Evolutionary conservation across 2,888 invertebrate genomes (phyloP).

Genomic region (Drosophila rellima): DNA sequence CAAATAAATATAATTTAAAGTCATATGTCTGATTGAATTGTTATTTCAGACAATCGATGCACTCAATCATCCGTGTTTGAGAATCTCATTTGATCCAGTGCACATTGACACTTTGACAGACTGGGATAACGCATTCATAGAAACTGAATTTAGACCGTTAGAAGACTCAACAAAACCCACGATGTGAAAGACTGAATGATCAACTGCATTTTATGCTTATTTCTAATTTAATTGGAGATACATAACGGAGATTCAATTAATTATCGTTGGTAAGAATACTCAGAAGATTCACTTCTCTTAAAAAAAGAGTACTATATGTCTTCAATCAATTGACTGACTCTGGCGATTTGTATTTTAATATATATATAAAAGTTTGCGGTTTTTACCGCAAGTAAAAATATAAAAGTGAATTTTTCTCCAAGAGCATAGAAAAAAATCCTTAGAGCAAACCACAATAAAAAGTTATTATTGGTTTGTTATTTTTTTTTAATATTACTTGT

Average conservation of each 20-base stretch:
- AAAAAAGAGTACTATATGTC: no score
- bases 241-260: not conserved
- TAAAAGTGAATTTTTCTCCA: no score
- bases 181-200: not conserved
- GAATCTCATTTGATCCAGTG: not conserved
- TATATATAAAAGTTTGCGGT: no score
- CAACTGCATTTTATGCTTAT: not conserved
- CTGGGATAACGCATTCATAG: not conserved
- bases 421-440: no score
- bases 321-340: no score
- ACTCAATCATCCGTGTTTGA: constrained; percentile 3
- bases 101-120: not conserved
- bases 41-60: constrained; percentile 8
- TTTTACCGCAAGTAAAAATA: no score
- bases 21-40: not conserved
- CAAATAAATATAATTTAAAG: not conserved
- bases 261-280: not conserved
- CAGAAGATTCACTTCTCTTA: not conserved
- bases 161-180: not conserved
- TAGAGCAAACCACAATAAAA: not conserved
- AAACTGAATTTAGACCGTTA: constrained; percentile 1
- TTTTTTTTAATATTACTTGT: constrained; percentile 56
- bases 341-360: no score
- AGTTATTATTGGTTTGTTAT: not conserved
- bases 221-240: not conserved